Evolutionary conservation across 2,888 invertebrate genomes (phyloP).

Genomic region (Pterostichus niger): DNA sequence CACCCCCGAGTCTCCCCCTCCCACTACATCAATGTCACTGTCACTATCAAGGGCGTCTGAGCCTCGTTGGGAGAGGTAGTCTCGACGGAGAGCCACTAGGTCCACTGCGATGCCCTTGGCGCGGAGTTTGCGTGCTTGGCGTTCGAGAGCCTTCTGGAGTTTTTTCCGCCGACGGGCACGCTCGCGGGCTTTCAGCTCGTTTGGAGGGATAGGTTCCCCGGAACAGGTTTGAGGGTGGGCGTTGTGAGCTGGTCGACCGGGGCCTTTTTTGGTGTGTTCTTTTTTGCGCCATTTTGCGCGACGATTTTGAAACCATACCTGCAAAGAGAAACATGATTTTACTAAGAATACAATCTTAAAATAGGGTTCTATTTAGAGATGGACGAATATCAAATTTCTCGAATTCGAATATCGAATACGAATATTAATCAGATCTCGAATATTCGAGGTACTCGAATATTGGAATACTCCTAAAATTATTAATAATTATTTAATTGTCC

Average conservation of each 20-base stretch:
- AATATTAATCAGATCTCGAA: too few species aligned
- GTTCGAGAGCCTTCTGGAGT: constrained; percentile 93
- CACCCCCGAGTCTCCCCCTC: constrained; percentile 85
- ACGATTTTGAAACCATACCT: constrained; percentile 99
- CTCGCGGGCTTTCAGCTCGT: constrained; percentile 91
- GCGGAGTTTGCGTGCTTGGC: constrained; percentile 94
- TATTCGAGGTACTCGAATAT: too few species aligned
- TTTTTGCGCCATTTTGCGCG: constrained; percentile 99
- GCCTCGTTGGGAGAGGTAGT: constrained; percentile 90
- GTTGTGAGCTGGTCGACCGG: constrained; percentile 98
- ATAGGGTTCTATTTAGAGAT: too few species aligned
- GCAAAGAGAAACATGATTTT: constrained; percentile 72
- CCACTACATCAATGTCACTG: constrained; percentile 92
- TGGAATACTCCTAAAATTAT: too few species aligned
- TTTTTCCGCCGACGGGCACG: constrained; percentile 94
- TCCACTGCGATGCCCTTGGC: constrained; percentile 95
- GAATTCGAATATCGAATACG: too few species aligned
- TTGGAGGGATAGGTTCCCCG: constrained; percentile 97
- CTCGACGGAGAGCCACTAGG: constrained; percentile 89
- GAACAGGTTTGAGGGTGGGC: constrained; percentile 98
- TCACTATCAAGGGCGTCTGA: constrained; percentile 80
- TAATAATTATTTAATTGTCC: too few species aligned
- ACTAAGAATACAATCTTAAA: too few species aligned
- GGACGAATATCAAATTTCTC: too few species aligned
- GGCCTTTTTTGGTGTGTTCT: constrained; percentile 99